Base-by-base conservation (phyloP, 64 coral and sea anemone species). In the Dendrophyllia cribrosa region DNA sequence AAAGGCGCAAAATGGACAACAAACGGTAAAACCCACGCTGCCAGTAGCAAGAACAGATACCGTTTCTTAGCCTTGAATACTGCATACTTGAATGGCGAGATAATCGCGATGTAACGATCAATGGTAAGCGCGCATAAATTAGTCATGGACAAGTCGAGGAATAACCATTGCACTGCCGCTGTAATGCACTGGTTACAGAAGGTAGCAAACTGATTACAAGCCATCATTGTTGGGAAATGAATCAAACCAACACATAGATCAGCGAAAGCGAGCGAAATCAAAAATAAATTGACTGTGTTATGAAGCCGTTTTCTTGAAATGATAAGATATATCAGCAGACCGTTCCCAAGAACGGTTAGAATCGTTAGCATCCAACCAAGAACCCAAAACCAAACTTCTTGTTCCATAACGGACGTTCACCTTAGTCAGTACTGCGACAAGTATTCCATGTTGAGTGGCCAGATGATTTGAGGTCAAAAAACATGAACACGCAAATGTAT, bases 41-140 rank as follows among this genome's bases (percentile, higher is more conserved):
- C 56, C 23, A 45, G 16, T 43, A 90, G 16, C 16, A 81, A 79
- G 3, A 24, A 45, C 47, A 81, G 4, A 14, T 66, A 59, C 2
- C 75, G 55, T 65, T 77, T 81, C 4, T 69, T 81, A 10, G 60
- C 53, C 88, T 79, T 90, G 49, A 26, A 81, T 65, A 58, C 8
- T 6, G 66, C 77, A 55, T 90, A 80, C 49, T 79, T 89, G 11
- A 89, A 44, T 9, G 88, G 88, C 9, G 63, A 78, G 8, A 89
- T 58, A 10, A 89, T 79, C 19, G 88, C 75, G 14, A 89, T 89
- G 23, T 79, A 89, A 5, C 88, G 72, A 26, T 89, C 88, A 15
- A 89, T 43, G n/a, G 88, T 89, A 51, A 89, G 56, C 9, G 72
- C 43, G 43, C 88, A 89, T 10, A 89, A 20, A 59, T 89, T 89